These are phyloP conservation scores for Bactericera cockerelli DNA, from an alignment of 1,140 invertebrate species.

Conservation along the genomic window DNA sequence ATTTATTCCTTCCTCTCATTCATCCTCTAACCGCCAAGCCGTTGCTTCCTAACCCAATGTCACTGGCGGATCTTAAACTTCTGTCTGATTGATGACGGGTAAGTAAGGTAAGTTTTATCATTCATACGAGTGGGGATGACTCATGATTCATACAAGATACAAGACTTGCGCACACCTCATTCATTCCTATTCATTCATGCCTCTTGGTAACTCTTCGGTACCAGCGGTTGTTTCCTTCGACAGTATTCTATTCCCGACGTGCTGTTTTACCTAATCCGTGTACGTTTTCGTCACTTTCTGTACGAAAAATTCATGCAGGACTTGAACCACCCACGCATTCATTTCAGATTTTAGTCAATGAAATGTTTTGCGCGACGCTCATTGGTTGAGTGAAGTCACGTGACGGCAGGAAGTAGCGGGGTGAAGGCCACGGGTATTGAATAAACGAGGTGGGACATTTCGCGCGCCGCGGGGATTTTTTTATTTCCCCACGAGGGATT, in stretches of 20 bases:
- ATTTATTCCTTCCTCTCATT: too few relatives aligned
- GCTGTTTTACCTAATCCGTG: too few relatives aligned
- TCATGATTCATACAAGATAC: not conserved
- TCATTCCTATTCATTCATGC: too few relatives aligned
- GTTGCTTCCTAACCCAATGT: too few relatives aligned
- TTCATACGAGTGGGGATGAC: too few relatives aligned
- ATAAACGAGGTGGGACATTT: not conserved
- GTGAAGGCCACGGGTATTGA: constrained; percentile 10
- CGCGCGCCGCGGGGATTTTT: not conserved
- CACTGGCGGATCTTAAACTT: too few relatives aligned
- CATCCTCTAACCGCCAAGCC: too few relatives aligned
- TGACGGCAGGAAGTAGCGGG: constrained; percentile 15
- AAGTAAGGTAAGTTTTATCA: not conserved
- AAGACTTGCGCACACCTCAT: too few relatives aligned
- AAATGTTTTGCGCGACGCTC: constrained; percentile 14
- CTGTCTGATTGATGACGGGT: not conserved
- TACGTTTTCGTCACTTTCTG: too few relatives aligned
- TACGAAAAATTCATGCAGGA: not conserved
- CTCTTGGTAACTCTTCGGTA: too few relatives aligned
- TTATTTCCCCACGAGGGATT: not conserved
- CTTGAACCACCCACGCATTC: constrained; percentile 15
- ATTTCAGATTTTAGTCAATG: constrained; percentile 20
- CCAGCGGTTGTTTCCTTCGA: too few relatives aligned
- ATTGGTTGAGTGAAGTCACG: constrained; percentile 19
- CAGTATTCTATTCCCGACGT: too few relatives aligned